These are phyloP conservation scores for Himalopsyche japonica DNA, from an alignment of 2,888 invertebrate genomes.

Conservation along the genomic window DNA sequence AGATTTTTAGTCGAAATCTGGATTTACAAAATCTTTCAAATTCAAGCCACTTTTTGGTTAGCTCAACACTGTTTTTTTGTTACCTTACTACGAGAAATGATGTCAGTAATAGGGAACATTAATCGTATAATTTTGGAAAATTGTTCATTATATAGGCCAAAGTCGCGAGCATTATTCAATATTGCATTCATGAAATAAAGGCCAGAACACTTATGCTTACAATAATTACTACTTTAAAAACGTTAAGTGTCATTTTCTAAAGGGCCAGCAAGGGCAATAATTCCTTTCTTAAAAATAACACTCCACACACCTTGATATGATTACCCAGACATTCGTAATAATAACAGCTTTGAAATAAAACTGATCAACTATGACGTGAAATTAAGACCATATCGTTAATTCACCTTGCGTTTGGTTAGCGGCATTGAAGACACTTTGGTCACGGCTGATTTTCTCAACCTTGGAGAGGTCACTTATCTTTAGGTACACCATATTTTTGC, in stretches of 20 bases:
- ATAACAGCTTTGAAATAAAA: neutral
- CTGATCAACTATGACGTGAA: slow-evolving; percentile 7
- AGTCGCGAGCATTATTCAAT: too few relatives aligned
- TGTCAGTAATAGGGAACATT: too few relatives aligned
- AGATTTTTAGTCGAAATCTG: too few relatives aligned
- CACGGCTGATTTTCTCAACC: slow-evolving; percentile 30
- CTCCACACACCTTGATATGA: slow-evolving; percentile 8
- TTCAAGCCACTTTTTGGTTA: too few relatives aligned
- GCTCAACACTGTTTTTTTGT: too few relatives aligned
- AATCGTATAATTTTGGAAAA: too few relatives aligned
- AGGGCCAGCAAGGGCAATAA: neutral
- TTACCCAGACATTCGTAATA: slow-evolving; percentile 7
- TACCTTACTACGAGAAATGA: too few relatives aligned
- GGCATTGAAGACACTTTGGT: slow-evolving; percentile 26
- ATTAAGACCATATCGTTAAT: neutral
- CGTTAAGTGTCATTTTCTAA: neutral
- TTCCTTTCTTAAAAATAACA: neutral
- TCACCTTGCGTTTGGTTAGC: slow-evolving; percentile 27
- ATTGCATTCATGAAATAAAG: too few relatives aligned
- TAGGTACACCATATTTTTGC: slow-evolving; percentile 25
- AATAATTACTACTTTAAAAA: neutral
- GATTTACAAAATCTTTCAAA: too few relatives aligned
- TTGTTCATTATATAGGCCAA: too few relatives aligned
- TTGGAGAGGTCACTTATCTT: slow-evolving; percentile 31
- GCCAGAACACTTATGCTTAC: too few relatives aligned